phyloP scores from a whole-genome alignment of 2,113 vertebrate species.

The Jacana jacana region DNA sequence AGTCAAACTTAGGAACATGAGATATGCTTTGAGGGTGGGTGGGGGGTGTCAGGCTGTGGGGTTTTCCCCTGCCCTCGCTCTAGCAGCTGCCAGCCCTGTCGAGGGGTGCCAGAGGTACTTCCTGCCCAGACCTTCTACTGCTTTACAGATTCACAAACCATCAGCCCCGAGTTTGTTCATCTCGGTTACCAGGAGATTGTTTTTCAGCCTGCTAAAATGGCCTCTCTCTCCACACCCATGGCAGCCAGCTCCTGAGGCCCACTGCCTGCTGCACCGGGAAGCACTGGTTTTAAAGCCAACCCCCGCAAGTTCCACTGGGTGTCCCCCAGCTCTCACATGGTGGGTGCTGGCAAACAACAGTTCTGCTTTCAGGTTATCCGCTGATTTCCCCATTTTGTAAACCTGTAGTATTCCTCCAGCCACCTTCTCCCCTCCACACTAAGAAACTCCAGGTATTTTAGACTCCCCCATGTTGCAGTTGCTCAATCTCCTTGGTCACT shows the following conservation, averaged over 20 bases:
- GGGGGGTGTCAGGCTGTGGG: no score
- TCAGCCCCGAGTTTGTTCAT: rapidly evolving
- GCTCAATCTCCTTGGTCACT: not conserved
- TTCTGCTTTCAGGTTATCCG: not conserved
- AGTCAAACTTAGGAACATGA: not conserved
- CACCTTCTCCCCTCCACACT: not conserved
- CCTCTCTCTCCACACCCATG: rapidly evolving
- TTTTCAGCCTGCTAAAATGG: not conserved
- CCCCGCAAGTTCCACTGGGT: not conserved
- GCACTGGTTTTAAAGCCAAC: not conserved
- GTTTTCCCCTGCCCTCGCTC: not conserved
- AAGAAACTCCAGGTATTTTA: not conserved
- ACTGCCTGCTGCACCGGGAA: not conserved
- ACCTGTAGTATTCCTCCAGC: not conserved
- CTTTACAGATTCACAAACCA: not conserved
- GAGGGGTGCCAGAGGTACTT: rapidly evolving
- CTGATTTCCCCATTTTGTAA: not conserved
- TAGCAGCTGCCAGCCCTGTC: not conserved
- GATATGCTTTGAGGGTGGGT: not conserved
- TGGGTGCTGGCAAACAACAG: not conserved
- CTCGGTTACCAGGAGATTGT: rapidly evolving
- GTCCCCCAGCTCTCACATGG: not conserved
- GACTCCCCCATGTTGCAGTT: not conserved
- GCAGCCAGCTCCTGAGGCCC: not conserved
- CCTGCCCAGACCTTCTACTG: not conserved